Evolutionary conservation across 2,797 vertebrate species (phyloP), one percentile per base, ranked within the genome.

Genomic region (Cephalopachus bancanus): DNA sequence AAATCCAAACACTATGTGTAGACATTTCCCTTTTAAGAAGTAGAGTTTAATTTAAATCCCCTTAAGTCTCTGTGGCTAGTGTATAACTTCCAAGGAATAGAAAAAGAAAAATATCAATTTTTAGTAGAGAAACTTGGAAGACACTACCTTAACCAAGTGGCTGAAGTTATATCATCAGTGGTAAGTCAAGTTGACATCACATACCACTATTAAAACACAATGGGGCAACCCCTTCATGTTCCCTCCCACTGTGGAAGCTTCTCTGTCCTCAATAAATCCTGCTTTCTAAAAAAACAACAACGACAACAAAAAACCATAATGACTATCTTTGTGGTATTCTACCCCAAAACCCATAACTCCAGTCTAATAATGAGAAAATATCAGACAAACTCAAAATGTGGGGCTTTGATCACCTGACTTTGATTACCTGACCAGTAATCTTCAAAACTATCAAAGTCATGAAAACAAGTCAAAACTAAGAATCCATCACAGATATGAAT

Each of bases 311-410:
- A 37, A 37, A 37, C 37, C 37, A 37, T 37, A 37, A 37, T 37
- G 37, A 37, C 2, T 37, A 20, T 20, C 55, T 71, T 28, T 75
- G 33, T 65, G n/a, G 14, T 49, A 81, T 93, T 72, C 59, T 74
- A 57, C 59, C n/a, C 33, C 67, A 44, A 88, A 83, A 83, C 67
- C 14, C 33, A 49, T 49, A 89, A 57, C 19, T 9, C 10, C 20
- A 75, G 33, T 83, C n/a, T 75, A 89, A 94, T 28, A 89, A 83
- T 65, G 51, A 74, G 51, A 83, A 83, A 57, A 89, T 33, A 75
- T 28, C 16, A 4, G 51, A 83, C 85, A 89, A 64, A 88, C 19
- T n/a, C n/a, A 88, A 89, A 88, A 49, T 74, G 33, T 81, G 51
- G 15, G 7, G 51, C 22, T 79, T 59, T 57, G n/a, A 33, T 19